Percentiles rank a stretch among this genome's conserved stretches.
Evolutionary conservation across 2,797 vertebrate genomes (phyloP).

Genomic region (Hippopotamyrus pictus): DNA sequence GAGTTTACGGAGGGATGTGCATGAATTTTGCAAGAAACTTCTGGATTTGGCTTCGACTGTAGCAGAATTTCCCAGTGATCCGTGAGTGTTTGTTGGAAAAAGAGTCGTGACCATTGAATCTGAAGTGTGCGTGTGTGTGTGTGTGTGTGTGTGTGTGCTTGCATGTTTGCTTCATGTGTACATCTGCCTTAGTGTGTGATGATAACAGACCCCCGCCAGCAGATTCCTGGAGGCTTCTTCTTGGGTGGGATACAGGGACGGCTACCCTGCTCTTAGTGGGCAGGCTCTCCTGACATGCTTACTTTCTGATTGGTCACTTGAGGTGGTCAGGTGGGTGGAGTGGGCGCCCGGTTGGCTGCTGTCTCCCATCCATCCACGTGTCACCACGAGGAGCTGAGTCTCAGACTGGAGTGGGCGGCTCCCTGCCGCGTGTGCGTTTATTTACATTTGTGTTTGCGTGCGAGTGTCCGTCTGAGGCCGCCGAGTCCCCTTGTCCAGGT

Average conservation of each 20-base stretch:
- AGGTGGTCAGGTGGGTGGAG: not conserved
- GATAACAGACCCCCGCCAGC: not conserved
- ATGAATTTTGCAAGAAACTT: constrained; percentile 39
- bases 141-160: not conserved
- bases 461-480: not conserved
- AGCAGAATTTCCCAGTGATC: constrained; percentile 40
- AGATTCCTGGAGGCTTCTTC: not conserved
- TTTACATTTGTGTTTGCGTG: not conserved
- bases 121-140: not conserved
- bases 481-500: not conserved
- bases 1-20: constrained; percentile 42
- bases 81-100: not conserved
- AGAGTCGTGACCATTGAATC: constrained; percentile 15
- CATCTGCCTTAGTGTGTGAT: constrained; percentile 13
- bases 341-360: not conserved
- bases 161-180: not conserved
- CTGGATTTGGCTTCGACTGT: constrained; percentile 31
- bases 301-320: not conserved
- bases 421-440: not conserved
- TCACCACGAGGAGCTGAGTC: not conserved
- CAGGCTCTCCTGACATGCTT: not conserved
- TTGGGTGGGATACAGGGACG: not conserved
- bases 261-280: not conserved
- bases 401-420: not conserved
- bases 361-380: not conserved